A percentile compares a stretch with the other conserved stretches of the same genome.
phyloP scores from a whole-genome alignment of 2,113 vertebrate species.

The Cisticola juncidis region DNA sequence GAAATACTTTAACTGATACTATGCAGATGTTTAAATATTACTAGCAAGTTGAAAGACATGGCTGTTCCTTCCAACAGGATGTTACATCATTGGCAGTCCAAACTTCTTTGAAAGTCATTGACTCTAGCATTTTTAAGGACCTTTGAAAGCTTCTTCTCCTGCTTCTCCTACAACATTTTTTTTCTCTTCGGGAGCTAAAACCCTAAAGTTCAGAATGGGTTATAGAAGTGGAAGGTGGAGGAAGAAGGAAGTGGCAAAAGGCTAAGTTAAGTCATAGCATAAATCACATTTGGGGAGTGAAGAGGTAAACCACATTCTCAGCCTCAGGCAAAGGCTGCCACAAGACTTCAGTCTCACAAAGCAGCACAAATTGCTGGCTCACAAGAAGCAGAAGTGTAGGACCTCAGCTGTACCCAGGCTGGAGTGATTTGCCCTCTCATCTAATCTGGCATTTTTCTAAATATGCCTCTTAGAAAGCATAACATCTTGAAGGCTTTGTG shows the following conservation, averaged over 20 bases:
- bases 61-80: not conserved
- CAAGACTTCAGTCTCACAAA: not conserved
- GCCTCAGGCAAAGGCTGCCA: not conserved
- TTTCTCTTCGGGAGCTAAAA: not conserved
- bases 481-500: fast-evolving
- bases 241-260: not conserved
- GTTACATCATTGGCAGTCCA: not conserved
- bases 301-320: not conserved
- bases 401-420: not conserved
- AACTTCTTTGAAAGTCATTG: not conserved
- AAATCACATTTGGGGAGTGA: not conserved
- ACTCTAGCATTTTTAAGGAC: not conserved
- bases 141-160: not conserved
- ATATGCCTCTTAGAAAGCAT: not conserved
- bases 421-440: not conserved
- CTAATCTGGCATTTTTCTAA: not conserved
- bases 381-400: not conserved
- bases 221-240: not conserved
- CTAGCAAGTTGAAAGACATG: not conserved
- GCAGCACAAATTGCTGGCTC: not conserved
- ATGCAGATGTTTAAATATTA: not conserved
- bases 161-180: not conserved
- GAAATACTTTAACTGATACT: not conserved
- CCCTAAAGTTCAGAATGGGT: not conserved
- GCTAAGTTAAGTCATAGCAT: not conserved